Evolutionary conservation across 2,888 invertebrate genomes (phyloP), one percentile per base, ranked within the genome.

Genomic region (Sylvicola fuscatus): DNA sequence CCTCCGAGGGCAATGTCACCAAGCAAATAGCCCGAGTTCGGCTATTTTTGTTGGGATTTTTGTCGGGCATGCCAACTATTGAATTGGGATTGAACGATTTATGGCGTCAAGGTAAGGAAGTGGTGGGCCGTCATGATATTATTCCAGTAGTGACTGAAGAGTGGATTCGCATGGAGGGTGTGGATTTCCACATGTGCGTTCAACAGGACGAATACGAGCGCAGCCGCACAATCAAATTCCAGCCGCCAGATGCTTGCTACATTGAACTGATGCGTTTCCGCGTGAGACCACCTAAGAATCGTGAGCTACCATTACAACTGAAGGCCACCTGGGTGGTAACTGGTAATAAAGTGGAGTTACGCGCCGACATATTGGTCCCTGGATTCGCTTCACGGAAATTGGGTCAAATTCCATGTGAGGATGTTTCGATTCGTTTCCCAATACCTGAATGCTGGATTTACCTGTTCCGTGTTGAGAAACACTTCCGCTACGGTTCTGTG

Each of bases 361-460:
- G 89, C 41, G 86, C 90, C 27, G 97, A 98, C 58, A 82, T 90
- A 44, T 65, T 97, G 51, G 95, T 98, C 37, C 95, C 97, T 2
- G 95, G 93, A 27, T 97, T 93, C 59, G 86, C 92, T 36, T 92
- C 92, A 38, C 75, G 93, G 47, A 89, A 90, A 60, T 68, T 92
- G 43, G 90, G 93, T 1, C 93, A 95, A 61, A 81, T 89, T 46
- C 93, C 93, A 21, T 95, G 93, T 61, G 92, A 95, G 62, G 95
- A 99, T 61, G 95, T 98, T 21, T 78, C 83, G 58, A 80, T 98
- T 37, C 70, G 87, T 37, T 86, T 98, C 58, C 97, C 97, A 11
- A 89, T 99, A 49, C 98, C 98, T 14, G 97, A 99, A 61, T 86
- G 89, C 53, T 99, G 98, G 98, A 95, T 98, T 51, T 98, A 98